Evolutionary conservation across 2,113 vertebrate genomes (phyloP), one percentile per base, ranked within the genome.

Genomic region (Isurus oxyrinchus): DNA sequence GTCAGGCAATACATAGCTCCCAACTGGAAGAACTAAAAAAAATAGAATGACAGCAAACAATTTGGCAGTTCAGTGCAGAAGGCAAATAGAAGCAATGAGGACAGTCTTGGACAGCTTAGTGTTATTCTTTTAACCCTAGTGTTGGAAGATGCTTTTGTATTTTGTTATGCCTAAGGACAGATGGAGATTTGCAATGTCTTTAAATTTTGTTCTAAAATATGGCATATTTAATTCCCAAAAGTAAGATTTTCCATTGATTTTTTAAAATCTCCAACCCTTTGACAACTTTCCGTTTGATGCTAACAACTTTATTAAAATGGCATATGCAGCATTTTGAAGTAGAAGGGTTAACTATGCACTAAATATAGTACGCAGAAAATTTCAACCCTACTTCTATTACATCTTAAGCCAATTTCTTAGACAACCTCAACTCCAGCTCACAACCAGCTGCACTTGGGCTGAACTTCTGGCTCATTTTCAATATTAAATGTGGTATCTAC

Each of bases 381-480:
- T 21, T 84, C 81, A 44, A 27, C 86, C 8, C 53, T 49, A 61
- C 4, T 63, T 31, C 57, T 7, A 40, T 40, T 23, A 66, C 61
- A 63, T 94, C 35, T 63, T 66, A 63, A 40, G 40, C 31, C 90
- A 93, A 61, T 61, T 93, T 59, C 57, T 61, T 61, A n/a, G 16
- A 63, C 91, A 40, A 59, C n/a, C 35, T 66, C 87, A 91, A 35
- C 87, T 59, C 25, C 87, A 35, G 5, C 53, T 57, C 91, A 94
- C 59, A 40, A 40, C 16, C 91, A 94, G 91, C 91, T 94, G 91
- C 31, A 94, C 61, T 94, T 94, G 59, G 91, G 91, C 57, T 94
- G 88, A 59, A 55, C 88, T 35, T 14, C 57, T 91, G 88, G 88
- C 88, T 59, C 53, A 59, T 55, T 35, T n/a, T 59, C 88, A 91